Base-by-base conservation (phyloP, 2,888 invertebrate genomes). In the Coenonympha arcania region DNA sequence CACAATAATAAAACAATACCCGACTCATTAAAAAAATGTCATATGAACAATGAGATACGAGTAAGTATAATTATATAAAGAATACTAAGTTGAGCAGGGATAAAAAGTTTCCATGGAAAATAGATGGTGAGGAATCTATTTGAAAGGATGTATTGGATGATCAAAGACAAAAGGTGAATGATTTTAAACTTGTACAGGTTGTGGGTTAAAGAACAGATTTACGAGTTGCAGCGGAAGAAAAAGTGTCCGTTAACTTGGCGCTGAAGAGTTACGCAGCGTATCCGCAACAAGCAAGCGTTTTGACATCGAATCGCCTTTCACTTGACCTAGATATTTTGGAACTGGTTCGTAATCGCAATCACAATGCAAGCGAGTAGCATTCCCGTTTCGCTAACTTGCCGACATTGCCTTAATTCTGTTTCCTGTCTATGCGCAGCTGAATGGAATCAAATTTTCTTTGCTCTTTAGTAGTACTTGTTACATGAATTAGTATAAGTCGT, bases 311-410 rank as follows among this genome's bases (percentile, higher is more conserved):
- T 73, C 74, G 79, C 85, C 85, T 86, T 86, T 86, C 85, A 84
- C 85, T 84, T 74, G 85, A 77, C 85, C 85, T 76, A 81, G 78
- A 83, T 85, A 79, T 82, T 85, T 83, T 55, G 79, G 76, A 84
- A 82, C 84, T 79, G 78, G 85, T 84, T 79, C 69, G 74, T 71
- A 75, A 73, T 75, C 73, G 78, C 77, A 79, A 80, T 75, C 73
- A 79, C 77, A 79, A 80, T 77, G 75, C 76, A 67, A 66, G 64
- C 67, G 63, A 62, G 64, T 64, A 60, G 57, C 63, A 59, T 62
- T 66, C 60, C 60, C 58, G 64, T 65, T 57, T 51, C 55, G 55
- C 55, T 52, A 57, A 60, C 63, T 64, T 61, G 57, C 59, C 52
- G 58, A 48, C 48, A 45, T 55, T 54, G 48, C 59, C 48, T 54